A percentile compares a stretch with the other conserved stretches of the same genome.
Conservation (phyloP, 2,797 vertebrate species). For the Anisognathus igniventris region DNA sequence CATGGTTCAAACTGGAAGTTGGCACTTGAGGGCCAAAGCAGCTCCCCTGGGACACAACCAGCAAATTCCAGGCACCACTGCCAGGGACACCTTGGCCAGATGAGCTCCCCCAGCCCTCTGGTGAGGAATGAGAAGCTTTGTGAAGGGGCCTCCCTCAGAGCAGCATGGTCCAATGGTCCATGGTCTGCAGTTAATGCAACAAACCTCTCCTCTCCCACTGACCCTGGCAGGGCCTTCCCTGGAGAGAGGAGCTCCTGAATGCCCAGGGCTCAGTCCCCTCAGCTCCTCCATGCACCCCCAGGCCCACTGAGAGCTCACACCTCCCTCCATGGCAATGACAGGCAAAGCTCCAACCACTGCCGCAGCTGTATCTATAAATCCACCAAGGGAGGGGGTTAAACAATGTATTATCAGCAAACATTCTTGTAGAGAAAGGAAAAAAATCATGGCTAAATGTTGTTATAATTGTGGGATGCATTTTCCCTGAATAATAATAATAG, state of each 20-base stretch:
- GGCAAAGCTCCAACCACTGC: not conserved
- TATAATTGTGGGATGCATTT: rapidly evolving
- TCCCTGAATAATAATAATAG: not conserved
- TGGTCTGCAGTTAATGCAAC: not conserved
- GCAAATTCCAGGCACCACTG: not conserved
- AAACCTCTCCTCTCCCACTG: not conserved
- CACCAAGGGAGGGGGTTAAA: not conserved
- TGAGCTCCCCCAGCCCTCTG: not conserved
- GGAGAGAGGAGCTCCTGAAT: not conserved
- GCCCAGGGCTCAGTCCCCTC: rapidly evolving
- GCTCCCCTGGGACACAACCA: not conserved
- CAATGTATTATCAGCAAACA: not conserved
- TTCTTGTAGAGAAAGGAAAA: not conserved
- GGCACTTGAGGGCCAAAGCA: not conserved
- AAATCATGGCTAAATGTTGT: rapidly evolving
- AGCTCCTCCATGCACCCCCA: not conserved
- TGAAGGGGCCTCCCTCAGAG: not conserved
- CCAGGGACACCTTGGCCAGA: not conserved
- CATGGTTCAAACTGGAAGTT: rapidly evolving
- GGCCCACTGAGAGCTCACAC: not conserved
- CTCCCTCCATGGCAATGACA: not conserved
- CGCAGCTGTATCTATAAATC: not conserved
- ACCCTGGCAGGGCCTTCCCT: not conserved
- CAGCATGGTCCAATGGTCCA: not conserved
- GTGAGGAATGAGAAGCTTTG: not conserved